Conservation (phyloP, 2,888 invertebrate species). For the Clunio marinus region DNA sequence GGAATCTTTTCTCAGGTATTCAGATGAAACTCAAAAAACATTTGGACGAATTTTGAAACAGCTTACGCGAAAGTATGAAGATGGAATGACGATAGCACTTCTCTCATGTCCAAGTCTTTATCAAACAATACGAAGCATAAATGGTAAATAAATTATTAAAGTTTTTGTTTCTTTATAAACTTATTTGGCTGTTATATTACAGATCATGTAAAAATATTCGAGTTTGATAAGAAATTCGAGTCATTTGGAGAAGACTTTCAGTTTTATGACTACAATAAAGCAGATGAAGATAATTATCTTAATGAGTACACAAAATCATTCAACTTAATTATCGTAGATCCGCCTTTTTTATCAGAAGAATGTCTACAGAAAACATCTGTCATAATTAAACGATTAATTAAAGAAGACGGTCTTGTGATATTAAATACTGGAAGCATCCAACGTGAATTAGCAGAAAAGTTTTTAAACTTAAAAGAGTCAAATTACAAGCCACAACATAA, state of each 20-base stretch:
- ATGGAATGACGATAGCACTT: slow-evolving; percentile 66
- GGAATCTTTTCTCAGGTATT: slow-evolving; percentile 83
- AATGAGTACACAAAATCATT: slow-evolving; percentile 53
- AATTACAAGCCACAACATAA: slow-evolving; percentile 75
- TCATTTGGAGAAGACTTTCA: slow-evolving; percentile 73
- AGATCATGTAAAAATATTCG: slow-evolving; percentile 64
- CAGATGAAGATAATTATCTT: slow-evolving; percentile 61
- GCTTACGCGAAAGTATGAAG: slow-evolving; percentile 48
- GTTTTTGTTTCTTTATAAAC: slow-evolving; percentile 41
- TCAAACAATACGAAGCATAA: slow-evolving; percentile 56
- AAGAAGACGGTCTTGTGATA: slow-evolving; percentile 48
- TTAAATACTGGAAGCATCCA: slow-evolving; percentile 86
- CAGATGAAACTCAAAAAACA: slow-evolving; percentile 67
- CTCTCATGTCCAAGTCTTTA: slow-evolving; percentile 87
- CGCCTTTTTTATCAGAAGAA: slow-evolving; percentile 91
- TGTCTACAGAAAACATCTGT: slow-evolving; percentile 78
- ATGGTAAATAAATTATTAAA: slow-evolving; percentile 40
- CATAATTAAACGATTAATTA: slow-evolving; percentile 70
- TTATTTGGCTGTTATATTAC: slow-evolving; percentile 47
- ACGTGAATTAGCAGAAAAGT: slow-evolving; percentile 62
- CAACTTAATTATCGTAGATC: slow-evolving; percentile 87
- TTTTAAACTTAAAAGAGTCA: slow-evolving; percentile 63
- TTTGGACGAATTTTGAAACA: slow-evolving; percentile 66
- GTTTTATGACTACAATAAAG: slow-evolving; percentile 80
- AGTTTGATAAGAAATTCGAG: slow-evolving; percentile 81